These are phyloP conservation scores for Zophobas morio DNA, from an alignment of 1,140 invertebrate species.

Conservation along the genomic window DNA sequence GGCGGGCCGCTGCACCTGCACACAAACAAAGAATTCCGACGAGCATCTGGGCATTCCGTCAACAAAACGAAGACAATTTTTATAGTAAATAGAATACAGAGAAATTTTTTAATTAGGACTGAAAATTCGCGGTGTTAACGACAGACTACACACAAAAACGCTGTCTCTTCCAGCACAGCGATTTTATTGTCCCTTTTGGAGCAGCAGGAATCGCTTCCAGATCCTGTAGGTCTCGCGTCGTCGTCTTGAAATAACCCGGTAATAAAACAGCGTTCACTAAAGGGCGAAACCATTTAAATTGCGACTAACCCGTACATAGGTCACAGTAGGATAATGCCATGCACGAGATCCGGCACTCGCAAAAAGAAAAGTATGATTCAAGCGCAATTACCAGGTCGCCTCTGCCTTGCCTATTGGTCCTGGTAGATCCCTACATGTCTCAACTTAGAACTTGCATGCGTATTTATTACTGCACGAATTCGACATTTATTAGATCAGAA, in stretches of 20 bases:
- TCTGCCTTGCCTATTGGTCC: conserved; percentile 5
- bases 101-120: no score
- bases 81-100: no score
- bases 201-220: no score
- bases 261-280: conserved; percentile 34
- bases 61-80: no score
- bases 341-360: conserved; percentile 6
- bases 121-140: no score
- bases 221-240: neutral
- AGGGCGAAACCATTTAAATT: conserved; percentile 34
- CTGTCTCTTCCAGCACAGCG: no score
- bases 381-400: conserved; percentile 22
- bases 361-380: conserved; percentile 25
- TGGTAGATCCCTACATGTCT: conserved; percentile 20
- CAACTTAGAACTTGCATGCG: conserved; percentile 35
- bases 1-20: no score
- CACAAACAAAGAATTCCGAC: no score
- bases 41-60: no score
- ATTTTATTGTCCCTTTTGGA: no score
- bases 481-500: conserved; percentile 21
- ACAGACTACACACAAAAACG: no score
- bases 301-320: conserved; percentile 32
- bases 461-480: conserved; percentile 38
- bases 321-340: conserved; percentile 31
- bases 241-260: conserved; percentile 25